Evolutionary conservation across 2,797 vertebrate genomes (phyloP).

Genomic region (Enteromius afrohamiltoni): DNA sequence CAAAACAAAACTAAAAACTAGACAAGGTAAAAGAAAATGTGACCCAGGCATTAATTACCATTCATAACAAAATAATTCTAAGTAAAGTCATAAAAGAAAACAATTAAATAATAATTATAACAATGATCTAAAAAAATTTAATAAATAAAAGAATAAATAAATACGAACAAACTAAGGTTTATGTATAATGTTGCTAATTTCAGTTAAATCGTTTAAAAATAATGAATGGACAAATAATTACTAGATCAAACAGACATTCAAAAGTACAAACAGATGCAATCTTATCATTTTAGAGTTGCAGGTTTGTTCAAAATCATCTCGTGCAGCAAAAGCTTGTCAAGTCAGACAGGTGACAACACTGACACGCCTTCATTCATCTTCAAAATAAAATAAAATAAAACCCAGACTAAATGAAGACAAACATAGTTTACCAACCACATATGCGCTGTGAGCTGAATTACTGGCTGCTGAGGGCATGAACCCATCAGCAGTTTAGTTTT

Average conservation of each 20-base stretch:
- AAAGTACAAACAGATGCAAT: not conserved
- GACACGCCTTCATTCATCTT: not conserved
- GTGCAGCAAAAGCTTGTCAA: not conserved
- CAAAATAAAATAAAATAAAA: not conserved
- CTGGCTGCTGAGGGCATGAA: not conserved
- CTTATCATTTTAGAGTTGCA: not conserved
- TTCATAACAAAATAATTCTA: not conserved
- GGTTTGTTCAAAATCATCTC: not conserved
- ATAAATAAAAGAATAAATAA: not conserved
- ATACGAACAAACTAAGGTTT: not conserved
- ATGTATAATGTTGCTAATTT: not conserved
- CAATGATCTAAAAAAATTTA: not conserved
- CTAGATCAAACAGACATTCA: not conserved
- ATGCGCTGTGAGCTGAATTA: not conserved
- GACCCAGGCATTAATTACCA: not conserved
- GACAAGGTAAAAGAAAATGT: not conserved
- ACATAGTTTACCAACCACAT: not conserved
- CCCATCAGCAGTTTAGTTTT: not conserved
- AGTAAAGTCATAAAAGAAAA: not conserved
- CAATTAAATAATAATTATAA: not conserved
- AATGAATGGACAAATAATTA: not conserved
- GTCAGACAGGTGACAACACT: not conserved
- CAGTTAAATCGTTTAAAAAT: not conserved
- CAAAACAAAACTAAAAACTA: not conserved
- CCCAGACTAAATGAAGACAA: too few species aligned